Conservation (phyloP, 2,113 vertebrate genomes). For the Isurus oxyrinchus region DNA sequence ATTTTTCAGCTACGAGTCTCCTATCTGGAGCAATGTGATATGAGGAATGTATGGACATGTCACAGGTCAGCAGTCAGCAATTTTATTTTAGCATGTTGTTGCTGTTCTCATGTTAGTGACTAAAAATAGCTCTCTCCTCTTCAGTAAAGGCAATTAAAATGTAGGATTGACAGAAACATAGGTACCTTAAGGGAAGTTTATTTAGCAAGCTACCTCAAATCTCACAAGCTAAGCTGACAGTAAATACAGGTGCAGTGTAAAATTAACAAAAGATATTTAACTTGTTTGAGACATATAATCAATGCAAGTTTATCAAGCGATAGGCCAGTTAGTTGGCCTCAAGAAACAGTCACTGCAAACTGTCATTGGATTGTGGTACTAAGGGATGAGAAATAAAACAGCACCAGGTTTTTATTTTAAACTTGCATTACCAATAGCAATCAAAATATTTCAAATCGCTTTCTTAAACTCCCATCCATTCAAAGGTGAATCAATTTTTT, state of each 20-base stretch:
- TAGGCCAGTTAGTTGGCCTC: neutral
- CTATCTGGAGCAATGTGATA: neutral
- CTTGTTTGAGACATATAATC: neutral
- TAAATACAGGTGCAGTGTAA: neutral
- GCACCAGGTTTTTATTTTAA: neutral
- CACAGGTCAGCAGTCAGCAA: slow-evolving; percentile 13
- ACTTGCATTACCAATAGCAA: neutral
- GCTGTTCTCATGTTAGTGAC: neutral
- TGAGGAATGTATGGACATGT: neutral
- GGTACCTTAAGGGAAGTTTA: neutral
- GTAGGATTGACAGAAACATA: neutral
- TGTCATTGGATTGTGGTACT: neutral
- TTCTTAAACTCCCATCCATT: neutral
- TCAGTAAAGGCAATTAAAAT: slow-evolving; percentile 3
- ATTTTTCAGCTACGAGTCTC: slow-evolving; percentile 1
- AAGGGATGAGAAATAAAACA: neutral
- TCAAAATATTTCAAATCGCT: neutral
- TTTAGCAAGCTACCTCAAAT: neutral
- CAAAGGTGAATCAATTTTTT: neutral
- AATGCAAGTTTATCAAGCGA: slow-evolving; percentile 8
- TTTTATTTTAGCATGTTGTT: slow-evolving; percentile 29
- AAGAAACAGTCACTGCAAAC: neutral
- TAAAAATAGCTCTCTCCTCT: slow-evolving; percentile 17
- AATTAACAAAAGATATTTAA: neutral
- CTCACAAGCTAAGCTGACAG: neutral